phyloP scores from a whole-genome alignment of 2,888 invertebrate genomes.

The Phlogophora meticulosa region DNA sequence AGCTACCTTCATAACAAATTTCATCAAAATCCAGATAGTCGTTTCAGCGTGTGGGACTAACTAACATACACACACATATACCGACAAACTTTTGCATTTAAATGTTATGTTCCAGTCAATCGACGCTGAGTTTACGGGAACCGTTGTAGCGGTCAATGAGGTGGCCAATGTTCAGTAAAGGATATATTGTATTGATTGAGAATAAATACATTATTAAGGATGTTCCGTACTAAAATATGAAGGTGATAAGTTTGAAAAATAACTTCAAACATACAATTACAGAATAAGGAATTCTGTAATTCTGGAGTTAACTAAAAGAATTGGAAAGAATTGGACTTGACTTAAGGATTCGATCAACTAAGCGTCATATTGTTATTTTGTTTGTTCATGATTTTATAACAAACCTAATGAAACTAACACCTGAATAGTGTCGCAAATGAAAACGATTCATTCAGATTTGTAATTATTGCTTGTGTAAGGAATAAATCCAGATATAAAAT shows the following conservation, averaged over 20 bases:
- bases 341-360: background rate
- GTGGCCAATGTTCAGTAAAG: background rate
- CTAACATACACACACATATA: too few relatives aligned
- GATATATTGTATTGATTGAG: background rate
- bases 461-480: too few relatives aligned
- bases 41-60: too few relatives aligned
- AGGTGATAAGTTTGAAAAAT: background rate
- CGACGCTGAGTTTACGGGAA: conserved; percentile 10
- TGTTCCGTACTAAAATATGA: background rate
- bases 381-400: background rate
- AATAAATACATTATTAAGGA: background rate
- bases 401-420: too few relatives aligned
- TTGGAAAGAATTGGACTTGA: background rate
- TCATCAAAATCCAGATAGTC: too few relatives aligned
- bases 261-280: background rate
- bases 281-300: too few relatives aligned
- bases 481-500: background rate
- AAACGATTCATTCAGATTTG: background rate
- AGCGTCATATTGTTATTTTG: background rate
- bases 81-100: too few relatives aligned
- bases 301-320: too few relatives aligned
- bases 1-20: too few relatives aligned
- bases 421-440: background rate
- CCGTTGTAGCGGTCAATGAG: background rate
- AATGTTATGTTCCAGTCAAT: conserved; percentile 18